phyloP scores from a whole-genome alignment of 2,797 vertebrate genomes.

The Podarcis lilfordi region DNA sequence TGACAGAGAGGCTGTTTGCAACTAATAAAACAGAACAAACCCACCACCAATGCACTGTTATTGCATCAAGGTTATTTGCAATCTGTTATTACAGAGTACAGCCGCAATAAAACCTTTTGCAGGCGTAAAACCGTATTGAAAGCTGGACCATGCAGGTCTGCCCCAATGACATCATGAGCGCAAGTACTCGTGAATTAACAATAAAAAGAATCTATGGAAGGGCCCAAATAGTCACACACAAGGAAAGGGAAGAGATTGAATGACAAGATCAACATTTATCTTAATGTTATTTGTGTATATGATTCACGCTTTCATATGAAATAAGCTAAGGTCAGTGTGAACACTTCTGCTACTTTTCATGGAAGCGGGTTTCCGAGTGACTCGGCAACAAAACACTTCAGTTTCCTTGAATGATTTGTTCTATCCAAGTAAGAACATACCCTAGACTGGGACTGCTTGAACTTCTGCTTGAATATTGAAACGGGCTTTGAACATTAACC shows the following conservation, averaged over 20 bases:
- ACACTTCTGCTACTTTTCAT: not conserved
- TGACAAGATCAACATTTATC: not conserved
- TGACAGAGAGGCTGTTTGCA: no score
- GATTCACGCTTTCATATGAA: not conserved
- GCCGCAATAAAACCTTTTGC: no score
- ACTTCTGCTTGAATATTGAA: not conserved
- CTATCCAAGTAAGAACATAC: not conserved
- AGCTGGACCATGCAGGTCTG: no score
- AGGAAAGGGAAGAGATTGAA: not conserved
- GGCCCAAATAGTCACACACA: not conserved
- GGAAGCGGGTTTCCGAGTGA: not conserved
- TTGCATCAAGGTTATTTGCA: no score
- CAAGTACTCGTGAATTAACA: no score
- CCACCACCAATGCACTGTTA: no score
- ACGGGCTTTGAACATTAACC: not conserved
- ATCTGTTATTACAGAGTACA: no score
- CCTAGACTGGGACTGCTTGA: not conserved
- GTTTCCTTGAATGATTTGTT: not conserved
- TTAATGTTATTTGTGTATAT: not conserved
- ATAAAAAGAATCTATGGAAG: no score
- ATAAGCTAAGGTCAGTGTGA: not conserved
- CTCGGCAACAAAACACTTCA: not conserved
- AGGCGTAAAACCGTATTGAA: no score
- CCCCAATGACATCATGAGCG: no score
- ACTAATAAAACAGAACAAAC: no score